A percentile compares a stretch with the other conserved stretches of the same genome.
phyloP scores from a whole-genome alignment of 2,888 invertebrate species.

The Ecdyonurus torrentis region DNA sequence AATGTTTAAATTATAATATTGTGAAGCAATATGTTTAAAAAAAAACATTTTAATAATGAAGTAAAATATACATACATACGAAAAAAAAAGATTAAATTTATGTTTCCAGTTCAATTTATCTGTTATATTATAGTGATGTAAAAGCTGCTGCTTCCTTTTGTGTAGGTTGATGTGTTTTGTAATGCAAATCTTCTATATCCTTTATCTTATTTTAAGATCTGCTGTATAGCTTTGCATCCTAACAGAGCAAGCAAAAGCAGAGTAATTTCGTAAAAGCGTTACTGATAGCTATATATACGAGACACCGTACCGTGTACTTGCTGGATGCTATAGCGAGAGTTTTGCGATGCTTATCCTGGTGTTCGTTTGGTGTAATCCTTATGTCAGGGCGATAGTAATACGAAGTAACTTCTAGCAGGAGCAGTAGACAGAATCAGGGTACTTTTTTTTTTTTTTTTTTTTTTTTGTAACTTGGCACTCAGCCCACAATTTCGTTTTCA shows the following conservation, averaged over 20 bases:
- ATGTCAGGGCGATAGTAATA: not conserved
- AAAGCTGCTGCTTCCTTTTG: not conserved
- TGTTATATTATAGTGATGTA: not conserved
- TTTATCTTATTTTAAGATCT: not conserved
- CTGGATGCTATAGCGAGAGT: not conserved
- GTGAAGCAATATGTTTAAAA: not conserved
- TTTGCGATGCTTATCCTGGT: not conserved
- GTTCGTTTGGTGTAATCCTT: not conserved
- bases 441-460: no score
- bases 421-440: no score
- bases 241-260: no score
- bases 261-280: not conserved
- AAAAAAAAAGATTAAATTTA: not conserved
- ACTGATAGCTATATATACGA: not conserved
- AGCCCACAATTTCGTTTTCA: not conserved
- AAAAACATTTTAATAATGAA: no score
- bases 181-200: not conserved
- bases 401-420: no score
- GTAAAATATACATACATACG: no score
- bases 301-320: no score
- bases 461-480: not conserved
- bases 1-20: not conserved
- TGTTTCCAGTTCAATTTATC: not conserved
- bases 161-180: not conserved
- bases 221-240: not conserved